Evolutionary conservation across 1,140 invertebrate species (phyloP).

Genomic region (Lepidurus couesii): DNA sequence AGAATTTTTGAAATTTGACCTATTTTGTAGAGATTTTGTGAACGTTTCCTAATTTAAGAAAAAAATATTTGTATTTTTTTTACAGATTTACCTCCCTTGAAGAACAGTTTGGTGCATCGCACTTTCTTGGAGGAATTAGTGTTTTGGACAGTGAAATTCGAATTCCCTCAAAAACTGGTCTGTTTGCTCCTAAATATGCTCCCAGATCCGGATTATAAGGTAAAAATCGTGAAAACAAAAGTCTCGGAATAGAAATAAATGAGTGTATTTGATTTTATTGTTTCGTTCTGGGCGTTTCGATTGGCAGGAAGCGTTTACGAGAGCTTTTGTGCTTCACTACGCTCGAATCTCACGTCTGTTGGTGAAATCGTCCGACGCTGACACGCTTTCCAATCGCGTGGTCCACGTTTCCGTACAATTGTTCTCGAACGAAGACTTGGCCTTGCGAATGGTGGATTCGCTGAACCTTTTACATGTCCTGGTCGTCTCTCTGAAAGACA

Average conservation of each 20-base stretch:
- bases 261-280: slow-evolving; percentile 28
- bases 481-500: slow-evolving; percentile 84
- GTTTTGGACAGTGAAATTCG: slow-evolving; percentile 95
- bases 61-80: slow-evolving; percentile 38
- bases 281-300: slow-evolving; percentile 30
- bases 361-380: slow-evolving; percentile 74
- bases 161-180: slow-evolving; percentile 94
- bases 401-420: slow-evolving; percentile 95
- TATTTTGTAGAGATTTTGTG: slow-evolving; percentile 30
- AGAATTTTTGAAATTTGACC: slow-evolving; percentile 32
- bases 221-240: slow-evolving; percentile 40
- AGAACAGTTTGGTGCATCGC: slow-evolving; percentile 69
- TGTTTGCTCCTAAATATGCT: slow-evolving; percentile 93
- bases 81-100: slow-evolving; percentile 70
- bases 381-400: slow-evolving; percentile 86
- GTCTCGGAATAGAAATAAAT: too few relatives aligned
- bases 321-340: slow-evolving; percentile 93
- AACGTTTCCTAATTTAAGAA: neutral
- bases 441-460: slow-evolving; percentile 81
- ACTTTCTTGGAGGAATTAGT: slow-evolving; percentile 92
- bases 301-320: slow-evolving; percentile 75
- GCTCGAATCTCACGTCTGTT: slow-evolving; percentile 86
- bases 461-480: slow-evolving; percentile 86
- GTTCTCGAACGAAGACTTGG: slow-evolving; percentile 88
- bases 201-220: slow-evolving; percentile 91